These are phyloP conservation scores for Acromyrmex heyeri DNA, from an alignment of 1,140 invertebrate species.

Conservation along the genomic window DNA sequence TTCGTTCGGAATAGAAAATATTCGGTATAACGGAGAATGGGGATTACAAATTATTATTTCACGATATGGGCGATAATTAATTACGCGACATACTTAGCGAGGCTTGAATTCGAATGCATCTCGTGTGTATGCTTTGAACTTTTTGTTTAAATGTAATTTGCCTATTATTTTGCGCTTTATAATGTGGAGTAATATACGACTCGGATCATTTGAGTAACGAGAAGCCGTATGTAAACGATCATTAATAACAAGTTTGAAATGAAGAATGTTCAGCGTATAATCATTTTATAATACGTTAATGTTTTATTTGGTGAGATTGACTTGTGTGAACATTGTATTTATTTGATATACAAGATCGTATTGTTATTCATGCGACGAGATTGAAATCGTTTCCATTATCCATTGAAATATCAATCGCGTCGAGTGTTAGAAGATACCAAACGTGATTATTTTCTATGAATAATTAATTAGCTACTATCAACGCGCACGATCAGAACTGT, in stretches of 20 bases:
- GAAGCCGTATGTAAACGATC: neutral
- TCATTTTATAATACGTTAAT: neutral
- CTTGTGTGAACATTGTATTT: neutral
- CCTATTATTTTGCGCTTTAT: neutral
- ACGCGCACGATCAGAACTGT: neutral
- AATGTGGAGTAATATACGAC: neutral
- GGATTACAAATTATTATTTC: constrained; percentile 5
- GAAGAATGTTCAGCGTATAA: neutral
- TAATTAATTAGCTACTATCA: neutral
- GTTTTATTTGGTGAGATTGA: neutral
- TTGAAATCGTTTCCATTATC: neutral
- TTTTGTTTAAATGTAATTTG: constrained; percentile 4
- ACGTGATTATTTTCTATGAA: neutral
- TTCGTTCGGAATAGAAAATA: neutral
- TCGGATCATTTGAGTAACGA: neutral
- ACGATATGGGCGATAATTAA: neutral
- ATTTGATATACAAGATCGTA: neutral
- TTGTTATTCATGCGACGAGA: neutral
- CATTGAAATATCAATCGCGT: neutral
- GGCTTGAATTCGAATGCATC: neutral
- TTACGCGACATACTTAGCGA: neutral
- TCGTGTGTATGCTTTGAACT: neutral
- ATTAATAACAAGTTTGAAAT: neutral
- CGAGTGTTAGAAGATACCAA: neutral
- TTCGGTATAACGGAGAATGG: neutral